Base-by-base conservation (phyloP, 2,797 vertebrate species). In the Hephaestus fuliginosus region DNA sequence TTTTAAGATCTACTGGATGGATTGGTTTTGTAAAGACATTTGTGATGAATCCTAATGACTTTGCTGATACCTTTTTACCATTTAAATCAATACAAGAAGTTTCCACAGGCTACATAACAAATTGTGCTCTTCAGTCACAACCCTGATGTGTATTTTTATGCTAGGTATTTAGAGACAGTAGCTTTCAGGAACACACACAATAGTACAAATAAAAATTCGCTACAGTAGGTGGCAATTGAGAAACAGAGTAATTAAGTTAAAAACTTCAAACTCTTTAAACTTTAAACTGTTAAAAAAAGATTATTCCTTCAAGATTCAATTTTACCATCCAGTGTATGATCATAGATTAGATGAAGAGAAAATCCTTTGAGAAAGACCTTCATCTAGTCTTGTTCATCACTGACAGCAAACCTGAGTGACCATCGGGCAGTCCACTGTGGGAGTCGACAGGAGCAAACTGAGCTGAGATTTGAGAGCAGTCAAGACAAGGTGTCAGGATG, bases 401-500 rank as follows among this genome's bases (percentile, higher is more conserved):
- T 57, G 58, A 57, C 62, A 81, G 69, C 55, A 56, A 6, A 79
- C 74, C 62, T 69, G 14, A 80, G 61, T 33, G 61, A 80, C 61
- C 8, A 6, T 36, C 69, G 49, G 53, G 30, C 41, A 66, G 78
- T 22, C 58, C 70, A 48, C 46, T 46, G 57, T 57, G 58, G 74
- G 61, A 84, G 71, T 46, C 15, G 8, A 65, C 49, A 39, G 63
- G 58, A 80, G 65, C 44, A 5, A 85, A 74, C 58, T 51, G 63
- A 49, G 70, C 70, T 49, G 77, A 74, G 71, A 83, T 84, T 80
- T 61, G 70, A 81, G 81, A 83, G 76, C 79, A 81, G 82, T 78
- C 76, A 25, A 76, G 62, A 84, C 77, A 70, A 84, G 67, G 68
- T 80, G 85, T 86, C 84, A 72, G 70, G 74, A 71, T 66, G 77